Evolutionary conservation across 2,888 invertebrate genomes (phyloP), one percentile per base, ranked within the genome.

Genomic region (Xiphydria camelus): DNA sequence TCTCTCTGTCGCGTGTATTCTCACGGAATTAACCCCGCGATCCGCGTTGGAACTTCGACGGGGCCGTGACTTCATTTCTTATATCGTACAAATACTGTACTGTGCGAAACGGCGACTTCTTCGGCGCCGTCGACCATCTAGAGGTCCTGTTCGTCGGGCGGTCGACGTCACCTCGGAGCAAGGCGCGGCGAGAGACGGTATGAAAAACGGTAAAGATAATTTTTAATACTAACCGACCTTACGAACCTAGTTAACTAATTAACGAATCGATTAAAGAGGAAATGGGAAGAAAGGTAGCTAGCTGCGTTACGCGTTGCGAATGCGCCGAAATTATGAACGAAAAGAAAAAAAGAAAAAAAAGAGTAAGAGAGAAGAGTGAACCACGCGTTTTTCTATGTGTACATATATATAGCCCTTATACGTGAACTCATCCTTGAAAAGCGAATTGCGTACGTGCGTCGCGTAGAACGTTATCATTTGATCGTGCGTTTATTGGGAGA

Each of bases 401-500:
- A n/a, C n/a, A n/a, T n/a, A n/a, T n/a, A 29, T n/a, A 29, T 29
- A 29, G 29, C 7, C 12, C 29, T 39, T 39, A 19, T 39, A 25
- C 14, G 20, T 29, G 26, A 18, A n/a, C 19, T 18, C 29, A 9
- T 29, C 14, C 15, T 29, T 29, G 20, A 53, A 43, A 22, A 33
- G 21, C 18, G n/a, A 29, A 29, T 29, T 29, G 29, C 29, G 29
- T 29, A 15, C 29, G 29, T 12, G 15, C 31, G 20, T 47, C 26
- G 21, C 17, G 32, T 44, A 43, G 32, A 21, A 45, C 20, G 31
- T 19, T 14, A 32, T 25, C 35, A 34, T 29, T 37, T 39, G 29
- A 9, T 36, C 32, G 34, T 15, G 41, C 40, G 32, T 47, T 18
- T 47, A 49, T 42, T 34, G 17, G n/a, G n/a, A n/a, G n/a, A n/a